Evolutionary conservation across 2,797 vertebrate species (phyloP).

Genomic region (Pterois miles): DNA sequence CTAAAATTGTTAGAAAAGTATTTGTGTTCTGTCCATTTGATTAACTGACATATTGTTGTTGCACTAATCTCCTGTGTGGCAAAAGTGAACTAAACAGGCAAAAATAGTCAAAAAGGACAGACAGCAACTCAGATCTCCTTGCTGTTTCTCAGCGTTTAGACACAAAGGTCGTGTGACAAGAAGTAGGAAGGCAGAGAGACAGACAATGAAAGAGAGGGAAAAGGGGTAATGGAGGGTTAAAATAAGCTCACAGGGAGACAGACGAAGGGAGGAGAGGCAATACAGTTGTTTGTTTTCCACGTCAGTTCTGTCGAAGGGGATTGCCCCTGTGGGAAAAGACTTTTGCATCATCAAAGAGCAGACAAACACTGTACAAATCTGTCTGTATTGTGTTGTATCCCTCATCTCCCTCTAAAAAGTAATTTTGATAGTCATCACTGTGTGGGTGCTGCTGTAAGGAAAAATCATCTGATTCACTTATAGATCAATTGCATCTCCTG

Average conservation of each 20-base stretch:
- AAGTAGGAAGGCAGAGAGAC: constrained; percentile 11
- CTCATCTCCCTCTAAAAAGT: not conserved
- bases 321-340: constrained; percentile 48
- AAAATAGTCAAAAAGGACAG: not conserved
- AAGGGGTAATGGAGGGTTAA: constrained; percentile 30
- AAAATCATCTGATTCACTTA: constrained; percentile 27
- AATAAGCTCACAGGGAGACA: constrained; percentile 23
- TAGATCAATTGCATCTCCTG: constrained; percentile 44
- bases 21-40: not conserved
- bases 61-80: not conserved
- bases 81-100: not conserved
- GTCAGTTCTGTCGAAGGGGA: constrained; percentile 27
- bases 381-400: not conserved
- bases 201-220: constrained; percentile 25
- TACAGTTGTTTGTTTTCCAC: constrained; percentile 48
- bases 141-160: not conserved
- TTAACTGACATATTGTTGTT: not conserved
- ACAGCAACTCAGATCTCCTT: not conserved
- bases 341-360: constrained; percentile 45
- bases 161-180: not conserved
- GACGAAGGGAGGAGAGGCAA: not conserved
- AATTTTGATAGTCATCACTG: not conserved
- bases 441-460: not conserved
- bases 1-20: not conserved
- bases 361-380: constrained; percentile 29